These are phyloP conservation scores for Enteromius fasciolatus DNA, from an alignment of 2,797 vertebrate species.

Conservation along the genomic window DNA sequence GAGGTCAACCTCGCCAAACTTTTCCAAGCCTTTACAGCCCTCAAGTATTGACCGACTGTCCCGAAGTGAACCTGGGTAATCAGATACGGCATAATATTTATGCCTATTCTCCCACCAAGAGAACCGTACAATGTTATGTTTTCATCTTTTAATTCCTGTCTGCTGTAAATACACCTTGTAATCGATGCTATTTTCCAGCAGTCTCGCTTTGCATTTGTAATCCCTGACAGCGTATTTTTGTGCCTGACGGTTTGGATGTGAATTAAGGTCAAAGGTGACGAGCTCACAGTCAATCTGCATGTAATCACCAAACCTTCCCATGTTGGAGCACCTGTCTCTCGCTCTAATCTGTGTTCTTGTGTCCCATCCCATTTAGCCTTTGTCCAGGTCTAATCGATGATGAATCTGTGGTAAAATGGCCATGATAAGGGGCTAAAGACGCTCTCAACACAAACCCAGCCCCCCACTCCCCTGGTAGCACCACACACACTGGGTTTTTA, in stretches of 20 bases:
- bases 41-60: conserved; percentile 70
- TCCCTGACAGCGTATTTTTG: background rate
- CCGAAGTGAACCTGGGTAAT: background rate
- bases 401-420: conserved; percentile 55
- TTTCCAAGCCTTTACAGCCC: conserved; percentile 80
- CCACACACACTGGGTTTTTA: conserved; percentile 59
- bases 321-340: conserved; percentile 56
- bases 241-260: background rate
- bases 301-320: conserved; percentile 31
- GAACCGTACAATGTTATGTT: background rate
- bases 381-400: conserved; percentile 58
- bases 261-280: conserved; percentile 47
- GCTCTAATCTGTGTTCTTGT: conserved; percentile 37
- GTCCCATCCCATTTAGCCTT: conserved; percentile 49
- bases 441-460: conserved; percentile 37
- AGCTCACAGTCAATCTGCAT: conserved; percentile 31
- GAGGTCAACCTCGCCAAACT: conserved; percentile 94
- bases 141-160: conserved; percentile 23
- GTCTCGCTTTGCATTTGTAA: conserved; percentile 12
- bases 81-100: conserved; percentile 28
- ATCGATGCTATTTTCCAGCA: conserved; percentile 31
- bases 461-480: conserved; percentile 30
- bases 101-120: conserved; percentile 1
- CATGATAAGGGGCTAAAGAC: conserved; percentile 53
- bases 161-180: conserved; percentile 38